phyloP scores from a whole-genome alignment of 2,113 vertebrate species.

The Saiga tatarica region DNA sequence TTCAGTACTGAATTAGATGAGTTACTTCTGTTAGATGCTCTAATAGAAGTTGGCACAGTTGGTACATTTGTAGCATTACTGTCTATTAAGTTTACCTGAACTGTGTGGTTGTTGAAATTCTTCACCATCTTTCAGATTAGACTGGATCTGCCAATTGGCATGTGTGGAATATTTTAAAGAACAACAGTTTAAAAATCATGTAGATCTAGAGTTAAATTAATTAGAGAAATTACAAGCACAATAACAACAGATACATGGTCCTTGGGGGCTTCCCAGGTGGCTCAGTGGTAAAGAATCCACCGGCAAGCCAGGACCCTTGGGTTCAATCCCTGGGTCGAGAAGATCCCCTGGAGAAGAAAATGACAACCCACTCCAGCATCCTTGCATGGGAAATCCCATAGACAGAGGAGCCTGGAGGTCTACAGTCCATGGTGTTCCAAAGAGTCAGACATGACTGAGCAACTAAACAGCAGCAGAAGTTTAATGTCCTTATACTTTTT shows the following conservation, averaged over 20 bases:
- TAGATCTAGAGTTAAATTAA: not conserved
- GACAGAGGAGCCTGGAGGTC: not conserved
- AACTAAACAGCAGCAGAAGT: not conserved
- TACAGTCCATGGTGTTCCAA: not conserved
- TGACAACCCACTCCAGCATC: not conserved
- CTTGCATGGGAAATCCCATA: not conserved
- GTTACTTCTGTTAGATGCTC: not conserved
- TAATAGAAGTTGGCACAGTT: not conserved
- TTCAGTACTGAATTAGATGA: slow-evolving; percentile 22
- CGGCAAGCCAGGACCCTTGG: not conserved
- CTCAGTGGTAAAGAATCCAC: not conserved
- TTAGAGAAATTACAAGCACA: not conserved
- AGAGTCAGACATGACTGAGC: not conserved
- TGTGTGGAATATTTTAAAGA: not conserved
- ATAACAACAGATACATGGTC: not conserved
- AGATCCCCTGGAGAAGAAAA: not conserved
- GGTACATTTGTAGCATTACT: not conserved
- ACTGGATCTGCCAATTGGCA: not conserved
- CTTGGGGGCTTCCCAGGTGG: not conserved
- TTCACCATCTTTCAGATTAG: not conserved
- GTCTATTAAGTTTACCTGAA: not conserved
- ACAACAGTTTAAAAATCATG: not conserved
- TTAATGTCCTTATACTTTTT: not conserved
- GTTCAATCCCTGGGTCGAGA: not conserved
- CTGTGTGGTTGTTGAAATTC: accelerated